These are phyloP conservation scores for Caloenas nicobarica DNA, from an alignment of 2,113 vertebrate species.

Conservation along the genomic window DNA sequence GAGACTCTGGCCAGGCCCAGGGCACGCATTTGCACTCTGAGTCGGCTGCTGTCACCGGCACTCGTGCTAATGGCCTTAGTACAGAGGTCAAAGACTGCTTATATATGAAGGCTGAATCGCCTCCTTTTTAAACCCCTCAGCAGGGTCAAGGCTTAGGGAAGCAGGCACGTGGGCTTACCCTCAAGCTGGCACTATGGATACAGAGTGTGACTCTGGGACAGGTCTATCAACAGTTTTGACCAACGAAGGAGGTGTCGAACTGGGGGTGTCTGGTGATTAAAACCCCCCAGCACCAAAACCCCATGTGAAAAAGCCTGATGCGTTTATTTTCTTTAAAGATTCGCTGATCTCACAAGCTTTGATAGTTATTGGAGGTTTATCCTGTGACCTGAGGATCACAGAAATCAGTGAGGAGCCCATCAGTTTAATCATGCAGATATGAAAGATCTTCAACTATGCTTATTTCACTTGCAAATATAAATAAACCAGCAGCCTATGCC, in stretches of 20 bases:
- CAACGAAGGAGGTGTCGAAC: neutral
- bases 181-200: neutral
- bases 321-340: neutral
- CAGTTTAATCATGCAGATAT: neutral
- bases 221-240: rapidly evolving
- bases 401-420: neutral
- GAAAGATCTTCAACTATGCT: neutral
- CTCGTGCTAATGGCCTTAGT: neutral
- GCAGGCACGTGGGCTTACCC: constrained; percentile 40
- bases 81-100: constrained; percentile 60
- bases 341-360: neutral
- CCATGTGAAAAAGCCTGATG: neutral
- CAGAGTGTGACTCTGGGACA: neutral
- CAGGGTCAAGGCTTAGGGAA: constrained; percentile 55
- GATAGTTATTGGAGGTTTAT: neutral
- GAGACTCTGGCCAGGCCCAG: rapidly evolving
- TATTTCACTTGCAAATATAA: neutral
- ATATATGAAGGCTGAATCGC: constrained; percentile 48
- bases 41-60: neutral
- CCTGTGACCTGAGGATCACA: neutral
- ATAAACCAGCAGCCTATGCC: neutral
- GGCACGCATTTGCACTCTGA: neutral
- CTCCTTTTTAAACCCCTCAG: constrained; percentile 59
- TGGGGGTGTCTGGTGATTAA: neutral
- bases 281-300: neutral